These are phyloP conservation scores for Liparis tanakae DNA, from an alignment of 2,797 vertebrate genomes.

Conservation along the genomic window DNA sequence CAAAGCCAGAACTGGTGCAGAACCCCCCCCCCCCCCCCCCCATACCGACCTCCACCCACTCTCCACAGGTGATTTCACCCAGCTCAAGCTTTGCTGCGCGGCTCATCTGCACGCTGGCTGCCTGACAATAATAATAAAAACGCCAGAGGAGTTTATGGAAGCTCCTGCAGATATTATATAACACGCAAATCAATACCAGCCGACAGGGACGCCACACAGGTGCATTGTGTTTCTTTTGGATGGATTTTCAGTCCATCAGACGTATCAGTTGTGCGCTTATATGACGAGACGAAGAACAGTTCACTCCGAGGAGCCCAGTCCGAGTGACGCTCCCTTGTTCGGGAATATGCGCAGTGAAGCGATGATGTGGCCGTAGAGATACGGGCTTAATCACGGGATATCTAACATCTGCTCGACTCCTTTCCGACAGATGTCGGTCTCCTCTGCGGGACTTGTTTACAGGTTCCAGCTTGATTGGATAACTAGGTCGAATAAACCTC, in stretches of 20 bases:
- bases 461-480: conserved; percentile 75
- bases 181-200: conserved; percentile 62
- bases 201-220: conserved; percentile 30
- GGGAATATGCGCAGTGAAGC: neutral
- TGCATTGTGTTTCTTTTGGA: conserved; percentile 24
- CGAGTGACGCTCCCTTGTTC: conserved; percentile 10
- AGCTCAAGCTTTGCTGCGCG: conserved; percentile 52
- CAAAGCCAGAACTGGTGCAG: conserved; percentile 24
- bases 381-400: conserved; percentile 17
- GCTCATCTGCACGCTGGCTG: conserved; percentile 57
- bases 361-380: conserved; percentile 7
- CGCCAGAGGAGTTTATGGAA: conserved; percentile 58
- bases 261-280: conserved; percentile 10
- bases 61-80: conserved; percentile 66
- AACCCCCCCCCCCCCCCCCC: neutral
- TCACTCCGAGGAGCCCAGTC: conserved; percentile 24
- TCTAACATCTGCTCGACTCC: conserved; percentile 70
- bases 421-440: conserved; percentile 70
- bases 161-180: conserved; percentile 69
- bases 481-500: conserved; percentile 61
- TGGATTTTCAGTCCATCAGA: neutral
- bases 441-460: conserved; percentile 67
- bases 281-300: conserved; percentile 5
- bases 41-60: neutral
- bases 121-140: conserved; percentile 59